A percentile compares a stretch with the other conserved stretches of the same genome.
phyloP scores from a whole-genome alignment of 2,113 vertebrate species.

The Melospiza georgiana region DNA sequence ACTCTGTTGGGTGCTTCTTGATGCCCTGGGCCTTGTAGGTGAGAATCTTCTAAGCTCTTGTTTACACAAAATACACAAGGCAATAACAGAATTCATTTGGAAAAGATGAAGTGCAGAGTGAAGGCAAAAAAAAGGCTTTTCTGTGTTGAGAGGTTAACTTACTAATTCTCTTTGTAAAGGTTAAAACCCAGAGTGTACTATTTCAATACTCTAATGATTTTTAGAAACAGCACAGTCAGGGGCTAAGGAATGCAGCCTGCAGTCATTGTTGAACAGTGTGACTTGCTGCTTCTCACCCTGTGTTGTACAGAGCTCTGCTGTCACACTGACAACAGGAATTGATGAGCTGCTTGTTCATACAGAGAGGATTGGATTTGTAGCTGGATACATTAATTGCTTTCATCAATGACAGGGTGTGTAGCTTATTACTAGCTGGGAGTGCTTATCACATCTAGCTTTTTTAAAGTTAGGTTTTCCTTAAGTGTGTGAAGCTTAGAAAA shows the following conservation, averaged over 20 bases:
- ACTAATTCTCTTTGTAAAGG: neutral
- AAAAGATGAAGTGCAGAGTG: neutral
- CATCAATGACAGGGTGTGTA: neutral
- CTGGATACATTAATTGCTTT: neutral
- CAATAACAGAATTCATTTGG: neutral
- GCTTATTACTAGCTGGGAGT: neutral
- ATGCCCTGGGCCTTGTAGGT: neutral
- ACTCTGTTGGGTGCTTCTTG: neutral
- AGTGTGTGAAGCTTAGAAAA: neutral
- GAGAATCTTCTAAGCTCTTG: neutral
- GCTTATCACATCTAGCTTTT: neutral
- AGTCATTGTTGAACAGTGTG: accelerated
- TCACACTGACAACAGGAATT: accelerated
- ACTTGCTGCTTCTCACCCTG: neutral
- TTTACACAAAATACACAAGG: neutral
- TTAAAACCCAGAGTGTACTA: neutral
- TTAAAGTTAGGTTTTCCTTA: neutral
- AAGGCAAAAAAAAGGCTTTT: neutral
- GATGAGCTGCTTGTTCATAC: neutral
- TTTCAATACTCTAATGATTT: neutral
- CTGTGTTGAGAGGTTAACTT: neutral
- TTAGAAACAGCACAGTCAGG: neutral
- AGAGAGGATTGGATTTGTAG: neutral
- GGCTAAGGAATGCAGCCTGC: neutral
- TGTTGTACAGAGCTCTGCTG: neutral